These are phyloP conservation scores for Pangasius mekongensis DNA, from an alignment of 2,797 vertebrate species.

Conservation along the genomic window DNA sequence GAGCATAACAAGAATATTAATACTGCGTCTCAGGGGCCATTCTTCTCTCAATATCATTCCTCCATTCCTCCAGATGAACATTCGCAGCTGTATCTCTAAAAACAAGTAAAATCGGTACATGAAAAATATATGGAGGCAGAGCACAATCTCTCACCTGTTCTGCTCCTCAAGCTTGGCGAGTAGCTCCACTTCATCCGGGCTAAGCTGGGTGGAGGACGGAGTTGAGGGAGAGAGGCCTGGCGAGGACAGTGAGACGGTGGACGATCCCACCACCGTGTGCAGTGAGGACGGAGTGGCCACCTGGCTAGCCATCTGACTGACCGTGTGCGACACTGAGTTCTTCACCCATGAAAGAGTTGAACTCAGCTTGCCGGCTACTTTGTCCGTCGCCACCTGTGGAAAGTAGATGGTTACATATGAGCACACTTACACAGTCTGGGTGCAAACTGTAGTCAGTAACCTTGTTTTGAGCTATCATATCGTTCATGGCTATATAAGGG, in stretches of 20 bases:
- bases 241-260: slow-evolving; percentile 87
- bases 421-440: not conserved
- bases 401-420: not conserved
- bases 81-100: not conserved
- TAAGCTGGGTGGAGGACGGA: slow-evolving; percentile 84
- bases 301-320: slow-evolving; percentile 99
- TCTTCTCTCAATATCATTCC: not conserved
- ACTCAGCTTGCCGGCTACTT: slow-evolving; percentile 96
- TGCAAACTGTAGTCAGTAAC: not conserved
- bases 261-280: slow-evolving; percentile 78
- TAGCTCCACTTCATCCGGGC: slow-evolving; percentile 92
- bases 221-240: slow-evolving; percentile 84
- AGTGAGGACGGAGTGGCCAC: slow-evolving; percentile 91
- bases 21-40: not conserved
- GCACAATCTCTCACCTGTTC: slow-evolving; percentile 82
- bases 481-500: not conserved
- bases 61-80: not conserved
- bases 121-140: not conserved
- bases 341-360: slow-evolving; percentile 99
- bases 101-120: not conserved
- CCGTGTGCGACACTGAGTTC: slow-evolving; percentile 96
- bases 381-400: slow-evolving; percentile 97
- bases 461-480: not conserved
- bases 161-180: slow-evolving; percentile 97
- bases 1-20: not conserved